A percentile compares a stretch with the other conserved stretches of the same genome.
Evolutionary conservation across 2,888 invertebrate species (phyloP).

Genomic region (Gerris lacustris): DNA sequence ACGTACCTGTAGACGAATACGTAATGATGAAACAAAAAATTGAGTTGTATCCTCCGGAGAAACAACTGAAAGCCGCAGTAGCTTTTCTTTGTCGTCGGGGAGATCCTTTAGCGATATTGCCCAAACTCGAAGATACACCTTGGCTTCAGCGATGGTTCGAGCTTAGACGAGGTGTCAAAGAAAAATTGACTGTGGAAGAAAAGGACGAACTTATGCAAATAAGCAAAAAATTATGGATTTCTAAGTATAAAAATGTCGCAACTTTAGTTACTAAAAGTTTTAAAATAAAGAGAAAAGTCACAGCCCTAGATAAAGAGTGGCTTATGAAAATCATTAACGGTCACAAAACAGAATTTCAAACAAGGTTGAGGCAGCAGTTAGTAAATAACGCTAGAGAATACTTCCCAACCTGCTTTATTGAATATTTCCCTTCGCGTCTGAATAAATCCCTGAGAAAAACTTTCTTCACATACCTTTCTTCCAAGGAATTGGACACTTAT

Average conservation of each 20-base stretch:
- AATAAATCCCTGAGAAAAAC: constrained; percentile 23
- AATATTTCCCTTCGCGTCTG: constrained; percentile 20
- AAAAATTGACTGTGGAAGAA: constrained; percentile 17
- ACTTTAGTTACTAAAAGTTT: not conserved
- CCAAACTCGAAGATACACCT: constrained; percentile 23
- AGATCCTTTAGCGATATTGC: constrained; percentile 27
- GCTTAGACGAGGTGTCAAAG: constrained; percentile 21
- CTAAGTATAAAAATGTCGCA: not conserved
- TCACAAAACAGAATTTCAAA: constrained; percentile 13
- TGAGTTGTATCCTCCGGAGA: constrained; percentile 15
- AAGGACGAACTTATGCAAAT: constrained; percentile 12
- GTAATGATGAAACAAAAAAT: constrained; percentile 22
- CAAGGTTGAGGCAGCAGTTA: constrained; percentile 21
- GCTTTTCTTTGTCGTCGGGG: constrained; percentile 23
- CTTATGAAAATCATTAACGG: not conserved
- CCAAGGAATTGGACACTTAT: constrained; percentile 23
- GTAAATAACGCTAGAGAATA: constrained; percentile 25
- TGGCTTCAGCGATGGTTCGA: constrained; percentile 24
- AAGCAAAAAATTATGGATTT: not conserved
- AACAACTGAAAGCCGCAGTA: constrained; percentile 21
- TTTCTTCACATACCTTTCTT: constrained; percentile 26
- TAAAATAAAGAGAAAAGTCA: not conserved
- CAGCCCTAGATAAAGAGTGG: not conserved
- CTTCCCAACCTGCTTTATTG: constrained; percentile 24
- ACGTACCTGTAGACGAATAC: constrained; percentile 24